phyloP scores from a whole-genome alignment of 2,113 vertebrate genomes.

The Oceanites oceanicus region DNA sequence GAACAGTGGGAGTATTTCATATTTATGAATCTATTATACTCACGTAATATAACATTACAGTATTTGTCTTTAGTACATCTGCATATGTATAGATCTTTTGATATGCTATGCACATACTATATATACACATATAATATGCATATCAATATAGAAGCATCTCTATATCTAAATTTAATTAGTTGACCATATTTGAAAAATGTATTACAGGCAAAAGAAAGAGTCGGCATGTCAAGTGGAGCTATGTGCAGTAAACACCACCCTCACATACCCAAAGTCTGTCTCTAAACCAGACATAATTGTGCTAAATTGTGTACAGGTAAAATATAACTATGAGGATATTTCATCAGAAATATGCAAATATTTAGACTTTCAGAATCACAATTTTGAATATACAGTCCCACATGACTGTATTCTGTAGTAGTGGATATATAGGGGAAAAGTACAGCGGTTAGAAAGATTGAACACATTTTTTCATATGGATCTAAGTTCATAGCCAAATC shows the following conservation, averaged over 20 bases:
- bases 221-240: not conserved
- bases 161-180: not conserved
- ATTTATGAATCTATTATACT: slow-evolving; percentile 17
- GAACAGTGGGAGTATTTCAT: not conserved
- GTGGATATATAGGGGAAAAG: not conserved
- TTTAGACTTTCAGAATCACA: not conserved
- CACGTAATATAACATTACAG: not conserved
- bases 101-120: not conserved
- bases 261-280: not conserved
- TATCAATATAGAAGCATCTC: not conserved
- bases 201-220: not conserved
- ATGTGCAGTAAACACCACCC: not conserved
- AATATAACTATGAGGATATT: not conserved
- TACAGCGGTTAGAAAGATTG: not conserved
- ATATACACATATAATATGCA: not conserved
- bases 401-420: not conserved
- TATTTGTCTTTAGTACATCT: slow-evolving; percentile 7
- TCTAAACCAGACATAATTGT: not conserved
- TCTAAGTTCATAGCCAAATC: not conserved
- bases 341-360: not conserved
- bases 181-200: not conserved
- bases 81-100: not conserved
- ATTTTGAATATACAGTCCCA: not conserved
- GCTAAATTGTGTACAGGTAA: not conserved
- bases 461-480: not conserved